Percentiles rank a stretch among this genome's conserved stretches.
phyloP scores from a whole-genome alignment of 2,797 vertebrate species.

The Melopsittacus undulatus region DNA sequence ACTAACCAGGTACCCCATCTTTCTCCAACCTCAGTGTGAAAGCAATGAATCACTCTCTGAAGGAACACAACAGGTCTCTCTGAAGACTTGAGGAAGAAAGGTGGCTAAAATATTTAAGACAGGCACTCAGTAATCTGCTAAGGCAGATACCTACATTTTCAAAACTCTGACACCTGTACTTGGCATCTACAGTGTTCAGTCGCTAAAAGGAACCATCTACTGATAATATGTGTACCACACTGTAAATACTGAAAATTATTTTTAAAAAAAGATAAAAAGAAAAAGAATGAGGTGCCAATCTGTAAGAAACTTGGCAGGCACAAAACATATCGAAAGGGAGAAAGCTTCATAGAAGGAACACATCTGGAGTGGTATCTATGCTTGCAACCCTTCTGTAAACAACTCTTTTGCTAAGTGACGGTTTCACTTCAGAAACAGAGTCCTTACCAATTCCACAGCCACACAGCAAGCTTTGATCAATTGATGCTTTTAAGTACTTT shows the following conservation, averaged over 20 bases:
- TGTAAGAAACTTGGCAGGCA: slow-evolving; percentile 3
- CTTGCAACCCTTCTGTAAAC: slow-evolving; percentile 9
- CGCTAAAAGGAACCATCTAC: neutral
- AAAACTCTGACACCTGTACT: neutral
- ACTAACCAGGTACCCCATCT: neutral
- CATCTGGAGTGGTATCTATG: slow-evolving; percentile 22
- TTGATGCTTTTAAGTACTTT: slow-evolving; percentile 3
- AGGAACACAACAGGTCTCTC: neutral
- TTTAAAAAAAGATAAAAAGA: neutral
- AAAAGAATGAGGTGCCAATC: neutral
- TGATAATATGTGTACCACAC: neutral
- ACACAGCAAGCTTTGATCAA: neutral
- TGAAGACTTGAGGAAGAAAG: neutral
- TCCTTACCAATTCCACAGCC: neutral
- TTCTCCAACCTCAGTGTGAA: neutral
- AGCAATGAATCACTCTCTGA: neutral
- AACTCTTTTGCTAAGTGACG: neutral
- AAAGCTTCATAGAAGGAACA: neutral
- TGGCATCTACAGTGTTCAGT: neutral
- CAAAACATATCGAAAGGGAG: neutral
- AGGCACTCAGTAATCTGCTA: neutral
- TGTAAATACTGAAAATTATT: neutral
- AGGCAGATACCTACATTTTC: neutral
- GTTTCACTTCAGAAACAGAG: neutral
- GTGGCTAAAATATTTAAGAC: neutral